Evolutionary conservation across 2,797 vertebrate species (phyloP), one percentile per base, ranked within the genome.

Genomic region (Liasis olivaceus): DNA sequence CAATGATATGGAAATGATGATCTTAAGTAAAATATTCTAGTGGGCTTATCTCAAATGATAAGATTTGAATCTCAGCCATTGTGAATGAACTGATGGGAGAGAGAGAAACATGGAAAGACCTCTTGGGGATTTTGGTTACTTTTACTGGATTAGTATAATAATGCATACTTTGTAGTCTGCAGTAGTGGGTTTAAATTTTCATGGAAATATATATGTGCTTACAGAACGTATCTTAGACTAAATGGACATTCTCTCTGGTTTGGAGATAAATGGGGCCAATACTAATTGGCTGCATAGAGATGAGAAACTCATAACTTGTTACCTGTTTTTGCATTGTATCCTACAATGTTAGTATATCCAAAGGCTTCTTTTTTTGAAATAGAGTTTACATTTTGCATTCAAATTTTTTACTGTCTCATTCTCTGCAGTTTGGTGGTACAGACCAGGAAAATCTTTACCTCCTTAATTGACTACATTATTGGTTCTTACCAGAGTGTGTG

Each of bases 81-180:
- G 6, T 28, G 36, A 42, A 54, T 28, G 54, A 64, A 58, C 13
- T 63, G 31, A 42, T 62, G 20, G 64, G 14, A 58, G 31, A 69
- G 17, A 11, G 4, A 59, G 42, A 28, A 42, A n/a, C 1, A 59
- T 91, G 64, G 8, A 51, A n/a, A 89, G 54, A 36, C 17, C n/a
- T 84, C 12, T 26, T 54, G 13, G 56, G 47, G 17, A 15, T 54
- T 58, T 91, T 31, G 26, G 7, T 58, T 88, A 62, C 47, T 26
- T 31, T 89, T 89, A 54, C 9, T 84, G 26, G 31, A 22, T 24
- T 17, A 92, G 81, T 60, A 56, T 51, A 89, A 54, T 51, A 69
- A 93, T 84, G 90, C 93, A 91, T 51, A 93, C 42, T 22, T 96
- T 88, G 36, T 84, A 94, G 93, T 93, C 58, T 93, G 81, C 13